Evolutionary conservation across 2,888 invertebrate genomes (phyloP), one percentile per base, ranked within the genome.

Genomic region (Alitta virens): DNA sequence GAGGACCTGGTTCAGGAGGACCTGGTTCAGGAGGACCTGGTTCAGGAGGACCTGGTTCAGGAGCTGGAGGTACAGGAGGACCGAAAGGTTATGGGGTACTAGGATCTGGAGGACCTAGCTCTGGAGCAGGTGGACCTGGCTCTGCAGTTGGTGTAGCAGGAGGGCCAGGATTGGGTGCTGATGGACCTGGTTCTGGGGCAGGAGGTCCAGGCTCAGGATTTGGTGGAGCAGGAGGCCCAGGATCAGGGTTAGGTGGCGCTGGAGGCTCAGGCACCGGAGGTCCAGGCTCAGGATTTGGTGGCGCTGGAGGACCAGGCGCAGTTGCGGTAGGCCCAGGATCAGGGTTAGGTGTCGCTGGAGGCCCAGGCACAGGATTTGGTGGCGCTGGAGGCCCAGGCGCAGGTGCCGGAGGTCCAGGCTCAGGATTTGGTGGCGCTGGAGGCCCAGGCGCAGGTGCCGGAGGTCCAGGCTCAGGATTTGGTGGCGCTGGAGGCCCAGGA

Each of bases 21-120:
- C n/a, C 5, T 2, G 57, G 43, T 33, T n/a, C 43, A n/a, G 33
- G 27, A 49, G 43, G 52, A 3, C 18, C 49, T 7, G 18, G 49
- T 7, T 5, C 49, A 49, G 49, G 49, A 23, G 46, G 33, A 1
- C 50, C 57, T 3, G n/a, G 50, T 16, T 46, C 25, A 14, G 57
- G 43, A 9, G 57, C 43, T 23, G 43, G 43, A 56, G 56, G 56
- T 23, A 18, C 57, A n/a, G 50, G 57, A n/a, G 25, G 42, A 2
- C 27, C 43, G 18, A 55, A 23, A 23, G 60, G 27, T 2, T 33
- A 26, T 46, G 60, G 26, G 21, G 5, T 26, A n/a, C 55, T 55
- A 12, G 63, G 57, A 16, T 46, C 58, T n/a, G 59, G 63, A 26
- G 18, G 33, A 9, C 46, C 56, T 3, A 42, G 55, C 25, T n/a